Base-by-base conservation (phyloP, 2,797 vertebrate species). In the Salmo trutta region DNA sequence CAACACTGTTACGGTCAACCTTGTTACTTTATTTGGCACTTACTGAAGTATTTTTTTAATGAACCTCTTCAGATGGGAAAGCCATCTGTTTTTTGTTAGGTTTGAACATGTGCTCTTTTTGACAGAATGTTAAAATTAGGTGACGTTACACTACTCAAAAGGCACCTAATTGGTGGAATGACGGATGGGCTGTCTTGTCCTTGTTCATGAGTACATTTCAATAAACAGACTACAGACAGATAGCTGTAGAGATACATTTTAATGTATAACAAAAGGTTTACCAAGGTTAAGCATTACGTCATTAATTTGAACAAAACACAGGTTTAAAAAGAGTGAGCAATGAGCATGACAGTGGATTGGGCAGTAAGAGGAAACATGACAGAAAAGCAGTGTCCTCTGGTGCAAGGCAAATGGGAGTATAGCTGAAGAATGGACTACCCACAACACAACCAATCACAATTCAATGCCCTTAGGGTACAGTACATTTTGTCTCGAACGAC, bases 201-300 rank as follows among this genome's bases (percentile, higher is more conserved):
- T 62, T 54, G 7, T 62, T 21, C 7, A 62, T 47, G 24, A 12
- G 59, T 12, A 64, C 24, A 64, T 21, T 14, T 27, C 10, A 73
- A 73, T 73, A 7, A 73, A 54, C 56, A 59, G 17, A 27, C 27
- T 16, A 19, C 24, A 73, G 24, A 19, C 71, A 31, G 17, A 19
- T 10, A 64, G 56, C 76, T 67, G 67, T n/a, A 53, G 51, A 52
- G 31, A 27, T 78, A 73, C 74, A 75, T 82, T 90, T 85, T 83
- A 88, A 86, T 84, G 74, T 81, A 82, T 82, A 85, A 81, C n/a
- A 69, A 75, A 66, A 82, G 64, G 69, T 84, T 73, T 79, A 73
- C 70, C 53, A 79, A 81, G 79, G 75, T 80, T 80, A 80, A 89
- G 83, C 85, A 85, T 77, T 81, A 83, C 59, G 56, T 84, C 68